Evolutionary conservation across 1,140 invertebrate genomes (phyloP), one percentile per base, ranked within the genome.

Genomic region (Triops cancriformis): DNA sequence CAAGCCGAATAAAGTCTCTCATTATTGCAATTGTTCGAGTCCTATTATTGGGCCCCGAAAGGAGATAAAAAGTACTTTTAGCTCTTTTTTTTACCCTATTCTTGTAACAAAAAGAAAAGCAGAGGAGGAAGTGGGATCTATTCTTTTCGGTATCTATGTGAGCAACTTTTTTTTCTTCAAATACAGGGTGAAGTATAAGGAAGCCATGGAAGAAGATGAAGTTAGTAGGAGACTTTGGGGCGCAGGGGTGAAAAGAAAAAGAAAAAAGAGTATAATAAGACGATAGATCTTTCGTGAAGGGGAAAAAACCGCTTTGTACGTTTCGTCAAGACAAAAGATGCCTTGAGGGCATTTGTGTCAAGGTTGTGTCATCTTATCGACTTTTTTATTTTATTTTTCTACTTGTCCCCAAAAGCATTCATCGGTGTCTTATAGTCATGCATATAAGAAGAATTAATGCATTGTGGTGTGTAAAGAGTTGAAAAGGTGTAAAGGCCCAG

Each of bases 1-100:
- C 51, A 64, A 64, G 23, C 51, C 51, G 51, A 64, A 64, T 64
- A 64, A 37, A 64, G 51, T 64, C 51, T 64, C 51, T 64, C 51
- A 64, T 64, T 64, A 64, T 23, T 64, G 51, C 51, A 12, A 64
- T 64, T 64, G 51, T 64, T 64, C 14, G 51, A 23, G 51, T 64
- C 51, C 9, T 64, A 64, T 64, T 64, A 64, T 64, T 64, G 51
- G 51, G 14, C 14, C 51, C 14, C n/a, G 6, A 64, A 14, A 64
- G 51, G n/a, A 64, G 23, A 64, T 23, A 64, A 64, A 64, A 64
- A 64, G 18, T 0, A 64, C 18, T 64, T 64, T 64, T 23, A 64
- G 51, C 51, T 64, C 14, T 64, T 18, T 64, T 64, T 14, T 23
- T 64, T 14, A n/a, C 5, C 0, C 10, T 64, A n/a, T 10, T 3